Conservation (phyloP, 37 sponge, comb jelly and placozoan species). For the Amphimedon queenslandica region DNA sequence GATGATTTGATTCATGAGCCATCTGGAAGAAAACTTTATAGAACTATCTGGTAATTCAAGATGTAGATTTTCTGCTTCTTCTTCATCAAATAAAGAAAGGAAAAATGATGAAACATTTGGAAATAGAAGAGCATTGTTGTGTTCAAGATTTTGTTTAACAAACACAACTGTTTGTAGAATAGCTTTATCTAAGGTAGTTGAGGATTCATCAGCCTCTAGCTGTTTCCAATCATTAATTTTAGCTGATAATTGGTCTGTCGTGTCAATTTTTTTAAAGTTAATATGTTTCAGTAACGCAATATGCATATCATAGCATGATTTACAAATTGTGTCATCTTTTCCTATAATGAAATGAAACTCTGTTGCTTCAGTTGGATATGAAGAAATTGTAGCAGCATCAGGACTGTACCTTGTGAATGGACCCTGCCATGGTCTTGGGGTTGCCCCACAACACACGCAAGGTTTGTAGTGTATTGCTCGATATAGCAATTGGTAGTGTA, state of each 20-base stretch:
- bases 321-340: neutral
- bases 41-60: neutral
- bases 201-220: neutral
- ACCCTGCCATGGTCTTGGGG: neutral
- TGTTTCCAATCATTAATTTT: neutral
- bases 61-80: neutral
- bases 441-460: too few species aligned
- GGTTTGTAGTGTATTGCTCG: too few species aligned
- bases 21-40: slow-evolving; percentile 3
- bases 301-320: slow-evolving; percentile 4
- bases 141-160: neutral
- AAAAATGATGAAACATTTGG: neutral
- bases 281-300: neutral
- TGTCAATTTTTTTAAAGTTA: too few species aligned
- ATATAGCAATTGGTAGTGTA: too few species aligned
- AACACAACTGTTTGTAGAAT: neutral
- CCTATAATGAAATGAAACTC: neutral
- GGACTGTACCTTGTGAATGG: slow-evolving; percentile 1
- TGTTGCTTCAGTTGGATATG: neutral
- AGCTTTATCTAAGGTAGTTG: neutral
- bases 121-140: neutral
- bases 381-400: too few species aligned
- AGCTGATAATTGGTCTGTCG: neutral
- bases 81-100: neutral
- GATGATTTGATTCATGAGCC: slow-evolving; percentile 7